Evolutionary conservation across 1,140 invertebrate species (phyloP), one percentile per base, ranked within the genome.

Genomic region (Delia radicum): DNA sequence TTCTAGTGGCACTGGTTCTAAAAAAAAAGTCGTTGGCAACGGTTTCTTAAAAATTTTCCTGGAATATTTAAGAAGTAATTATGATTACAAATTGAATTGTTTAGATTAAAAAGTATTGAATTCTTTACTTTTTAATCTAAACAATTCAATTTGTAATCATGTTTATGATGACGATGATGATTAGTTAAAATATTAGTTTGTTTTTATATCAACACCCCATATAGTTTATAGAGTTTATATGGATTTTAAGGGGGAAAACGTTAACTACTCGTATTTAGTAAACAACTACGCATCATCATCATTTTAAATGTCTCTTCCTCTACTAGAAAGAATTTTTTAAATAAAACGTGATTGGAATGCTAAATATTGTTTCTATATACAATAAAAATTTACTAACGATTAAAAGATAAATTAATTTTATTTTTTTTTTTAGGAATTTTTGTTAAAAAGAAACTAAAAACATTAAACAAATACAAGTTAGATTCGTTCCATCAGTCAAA

Each of bases 181-280:
- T 65, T 65, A 65, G 27, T 65, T 65, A 29, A 65, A 65, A 31
- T 65, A 65, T 29, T 29, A 29, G 62, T 65, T 65, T 65, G 29
- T 65, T 65, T 65, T 65, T 65, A 65, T 65, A 29, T 31, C 62
- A 65, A 65, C 62, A 65, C 62, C 62, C n/a, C 29, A 24, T 65
- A 33, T 33, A 42, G 3, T 13, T 15, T 3, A 42, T 42, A 42
- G 15, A 42, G n/a, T 10, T 15, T 13, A 42, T 42, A 42, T 15
- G n/a, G 10, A 33, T 5, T 33, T 42, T 15, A 3, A 42, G 3
- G n/a, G n/a, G n/a, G n/a, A 1, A 1, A 13, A 13, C 12, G 37
- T 15, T 42, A 42, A 42, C 37, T 42, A 42, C 12, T 5, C 12
- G 37, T 42, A 15, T 42, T 42, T 15, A 42, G 12, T 42, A 42